phyloP scores from a whole-genome alignment of 2,888 invertebrate species.

The Nasonovia ribisnigri region DNA sequence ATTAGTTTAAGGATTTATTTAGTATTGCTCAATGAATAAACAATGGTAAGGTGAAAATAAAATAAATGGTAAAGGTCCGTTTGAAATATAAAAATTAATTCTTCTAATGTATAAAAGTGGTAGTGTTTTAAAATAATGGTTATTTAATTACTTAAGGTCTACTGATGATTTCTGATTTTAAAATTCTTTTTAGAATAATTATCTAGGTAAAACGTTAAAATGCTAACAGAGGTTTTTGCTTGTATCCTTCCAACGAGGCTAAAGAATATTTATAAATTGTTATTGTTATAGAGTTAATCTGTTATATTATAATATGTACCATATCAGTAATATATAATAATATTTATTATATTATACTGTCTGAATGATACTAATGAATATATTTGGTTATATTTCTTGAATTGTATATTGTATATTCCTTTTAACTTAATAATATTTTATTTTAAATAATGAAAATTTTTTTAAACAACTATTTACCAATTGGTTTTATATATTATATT shows the following conservation, averaged over 20 bases:
- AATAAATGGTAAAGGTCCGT: neutral
- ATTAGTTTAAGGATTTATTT: neutral
- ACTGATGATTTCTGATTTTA: neutral
- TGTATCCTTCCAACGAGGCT: neutral
- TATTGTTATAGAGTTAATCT: neutral
- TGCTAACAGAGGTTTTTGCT: neutral
- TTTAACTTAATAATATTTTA: no score
- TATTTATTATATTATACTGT: neutral
- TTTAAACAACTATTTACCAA: neutral
- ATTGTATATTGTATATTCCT: no score
- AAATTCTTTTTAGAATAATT: neutral
- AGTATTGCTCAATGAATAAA: neutral
- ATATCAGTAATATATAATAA: neutral
- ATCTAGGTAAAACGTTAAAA: neutral
- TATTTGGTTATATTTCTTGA: no score
- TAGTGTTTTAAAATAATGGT: neutral
- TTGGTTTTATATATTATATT: neutral
- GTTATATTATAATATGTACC: neutral
- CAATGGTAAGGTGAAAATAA: neutral
- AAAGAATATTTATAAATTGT: neutral
- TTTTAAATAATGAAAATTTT: neutral
- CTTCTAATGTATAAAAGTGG: neutral
- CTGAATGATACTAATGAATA: neutral
- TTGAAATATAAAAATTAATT: neutral
- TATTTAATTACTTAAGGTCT: neutral